Evolutionary conservation across 2,113 vertebrate genomes (phyloP).

Genomic region (Microtus richardsoni): DNA sequence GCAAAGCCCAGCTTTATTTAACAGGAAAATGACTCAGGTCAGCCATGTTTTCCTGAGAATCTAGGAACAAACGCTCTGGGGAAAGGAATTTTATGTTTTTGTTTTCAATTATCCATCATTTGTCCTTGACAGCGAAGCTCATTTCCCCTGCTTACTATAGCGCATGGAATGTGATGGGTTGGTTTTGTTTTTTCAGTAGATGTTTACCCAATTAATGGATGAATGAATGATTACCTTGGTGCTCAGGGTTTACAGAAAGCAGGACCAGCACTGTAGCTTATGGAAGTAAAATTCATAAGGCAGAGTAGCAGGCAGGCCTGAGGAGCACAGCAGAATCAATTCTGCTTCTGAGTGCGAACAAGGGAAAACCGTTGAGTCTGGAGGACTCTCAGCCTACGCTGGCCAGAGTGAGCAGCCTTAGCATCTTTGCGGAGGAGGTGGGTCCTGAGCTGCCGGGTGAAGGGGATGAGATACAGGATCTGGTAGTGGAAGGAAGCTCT

Average conservation of each 20-base stretch:
- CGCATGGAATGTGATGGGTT: not conserved
- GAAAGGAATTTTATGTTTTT: constrained; percentile 17
- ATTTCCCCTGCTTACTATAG: not conserved
- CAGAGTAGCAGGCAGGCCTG: not conserved
- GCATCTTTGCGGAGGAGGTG: not conserved
- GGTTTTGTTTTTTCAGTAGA: not conserved
- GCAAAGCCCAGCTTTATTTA: constrained; percentile 21
- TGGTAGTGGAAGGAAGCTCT: not conserved
- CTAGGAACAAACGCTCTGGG: constrained; percentile 3
- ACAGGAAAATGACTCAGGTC: constrained; percentile 17
- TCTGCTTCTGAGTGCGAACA: not conserved
- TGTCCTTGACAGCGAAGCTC: constrained; percentile 6
- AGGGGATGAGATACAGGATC: not conserved
- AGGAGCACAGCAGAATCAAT: constrained; percentile 2
- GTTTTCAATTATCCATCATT: constrained; percentile 33
- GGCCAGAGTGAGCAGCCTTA: not conserved
- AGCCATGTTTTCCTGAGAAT: constrained; percentile 55
- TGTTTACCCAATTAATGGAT: constrained; percentile 42
- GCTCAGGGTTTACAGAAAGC: constrained; percentile 40
- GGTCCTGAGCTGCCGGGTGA: not conserved
- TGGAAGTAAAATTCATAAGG: constrained; percentile 4
- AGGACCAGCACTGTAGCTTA: constrained; percentile 45
- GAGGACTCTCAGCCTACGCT: not conserved
- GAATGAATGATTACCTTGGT: not conserved
- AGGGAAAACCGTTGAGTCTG: not conserved